phyloP scores from a whole-genome alignment of 2,888 invertebrate species.

The Autographa pulchrina region DNA sequence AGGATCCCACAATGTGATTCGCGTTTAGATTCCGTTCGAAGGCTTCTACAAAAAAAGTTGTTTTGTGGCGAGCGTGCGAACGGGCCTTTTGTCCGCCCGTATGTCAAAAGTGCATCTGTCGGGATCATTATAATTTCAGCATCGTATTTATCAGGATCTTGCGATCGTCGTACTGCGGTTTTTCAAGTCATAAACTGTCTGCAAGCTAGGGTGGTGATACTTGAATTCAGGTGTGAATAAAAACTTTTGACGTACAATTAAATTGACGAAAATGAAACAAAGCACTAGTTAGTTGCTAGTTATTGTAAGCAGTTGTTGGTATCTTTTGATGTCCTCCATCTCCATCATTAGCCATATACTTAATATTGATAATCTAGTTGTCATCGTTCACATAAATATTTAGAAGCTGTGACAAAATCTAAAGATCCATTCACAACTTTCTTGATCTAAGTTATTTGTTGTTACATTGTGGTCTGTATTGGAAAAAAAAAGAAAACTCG shows the following conservation, averaged over 20 bases:
- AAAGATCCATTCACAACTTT: neutral
- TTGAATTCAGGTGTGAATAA: slow-evolving; percentile 17
- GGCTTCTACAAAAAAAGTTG: slow-evolving; percentile 77
- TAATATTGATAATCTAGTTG: neutral
- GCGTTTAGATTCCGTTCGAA: slow-evolving; percentile 81
- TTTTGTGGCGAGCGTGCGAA: slow-evolving; percentile 85
- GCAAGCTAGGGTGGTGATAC: slow-evolving; percentile 20
- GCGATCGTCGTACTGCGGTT: slow-evolving; percentile 40
- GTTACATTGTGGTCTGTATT: neutral
- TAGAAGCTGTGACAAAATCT: neutral
- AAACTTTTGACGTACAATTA: neutral
- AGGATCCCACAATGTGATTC: slow-evolving; percentile 80
- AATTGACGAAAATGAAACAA: neutral
- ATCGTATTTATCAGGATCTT: slow-evolving; percentile 62
- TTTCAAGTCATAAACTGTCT: slow-evolving; percentile 31
- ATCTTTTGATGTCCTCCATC: too few species aligned
- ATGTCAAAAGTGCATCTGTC: slow-evolving; percentile 83
- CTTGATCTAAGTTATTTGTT: neutral
- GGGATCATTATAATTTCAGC: slow-evolving; percentile 75
- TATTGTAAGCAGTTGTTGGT: too few species aligned
- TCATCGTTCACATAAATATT: neutral
- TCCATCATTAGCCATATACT: neutral
- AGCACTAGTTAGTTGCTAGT: too few species aligned
- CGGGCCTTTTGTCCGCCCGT: slow-evolving; percentile 76
- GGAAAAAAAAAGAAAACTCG: neutral